These are phyloP conservation scores for Dermochelys coriacea DNA, from an alignment of 2,797 vertebrate species.

Conservation along the genomic window DNA sequence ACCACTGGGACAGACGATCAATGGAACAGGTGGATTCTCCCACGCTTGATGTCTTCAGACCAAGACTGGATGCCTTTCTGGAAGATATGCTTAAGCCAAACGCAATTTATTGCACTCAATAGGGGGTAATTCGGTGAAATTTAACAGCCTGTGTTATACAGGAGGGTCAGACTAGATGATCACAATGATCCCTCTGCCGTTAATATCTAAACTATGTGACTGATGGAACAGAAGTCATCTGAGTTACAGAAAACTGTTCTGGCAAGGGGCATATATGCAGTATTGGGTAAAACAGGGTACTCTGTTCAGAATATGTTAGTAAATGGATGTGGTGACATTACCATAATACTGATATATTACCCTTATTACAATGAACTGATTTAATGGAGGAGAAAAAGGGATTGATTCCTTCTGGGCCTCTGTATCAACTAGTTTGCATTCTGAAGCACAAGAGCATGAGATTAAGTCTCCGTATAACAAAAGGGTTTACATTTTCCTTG, in stretches of 20 bases:
- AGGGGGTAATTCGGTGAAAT: not conserved
- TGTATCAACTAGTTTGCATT: accelerated
- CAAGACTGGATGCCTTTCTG: not conserved
- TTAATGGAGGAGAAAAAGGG: constrained; percentile 17
- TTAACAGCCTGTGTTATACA: not conserved
- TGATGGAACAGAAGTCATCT: not conserved
- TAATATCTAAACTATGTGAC: not conserved
- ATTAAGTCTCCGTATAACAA: not conserved
- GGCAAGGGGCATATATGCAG: not conserved
- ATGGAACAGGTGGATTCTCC: not conserved
- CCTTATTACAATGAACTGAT: not conserved
- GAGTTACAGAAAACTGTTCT: not conserved
- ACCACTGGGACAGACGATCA: not conserved
- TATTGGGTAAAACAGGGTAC: not conserved
- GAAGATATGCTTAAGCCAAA: not conserved
- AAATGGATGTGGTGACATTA: not conserved
- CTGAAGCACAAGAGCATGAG: not conserved
- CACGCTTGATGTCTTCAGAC: not conserved
- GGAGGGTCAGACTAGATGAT: not conserved
- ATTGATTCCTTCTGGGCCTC: not conserved
- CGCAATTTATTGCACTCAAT: not conserved
- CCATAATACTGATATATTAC: not conserved
- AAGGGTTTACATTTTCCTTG: not conserved
- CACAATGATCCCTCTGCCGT: not conserved
- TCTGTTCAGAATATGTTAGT: not conserved